A percentile compares a stretch with the other conserved stretches of the same genome.
Conservation (phyloP, 2,797 vertebrate species). For the Enteromius viviparus region DNA sequence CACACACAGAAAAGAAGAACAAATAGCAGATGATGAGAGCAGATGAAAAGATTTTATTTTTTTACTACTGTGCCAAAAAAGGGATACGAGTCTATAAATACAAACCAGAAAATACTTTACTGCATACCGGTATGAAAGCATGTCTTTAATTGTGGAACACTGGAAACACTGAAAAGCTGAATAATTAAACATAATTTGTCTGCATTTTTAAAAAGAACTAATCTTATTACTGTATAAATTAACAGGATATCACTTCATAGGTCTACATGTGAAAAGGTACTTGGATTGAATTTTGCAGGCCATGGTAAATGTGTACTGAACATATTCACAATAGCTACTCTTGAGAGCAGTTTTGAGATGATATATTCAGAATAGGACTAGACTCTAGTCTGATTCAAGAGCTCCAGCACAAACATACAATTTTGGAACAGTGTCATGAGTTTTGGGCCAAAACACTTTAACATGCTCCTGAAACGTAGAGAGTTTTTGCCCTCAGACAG, state of each 20-base stretch:
- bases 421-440: not conserved
- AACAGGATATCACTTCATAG: not conserved
- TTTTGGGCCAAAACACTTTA: not conserved
- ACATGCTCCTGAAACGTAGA: not conserved
- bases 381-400: not conserved
- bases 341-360: not conserved
- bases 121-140: not conserved
- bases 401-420: no score
- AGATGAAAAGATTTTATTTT: not conserved
- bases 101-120: not conserved
- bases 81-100: not conserved
- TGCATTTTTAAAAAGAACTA: not conserved
- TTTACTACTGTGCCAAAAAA: not conserved
- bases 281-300: not conserved
- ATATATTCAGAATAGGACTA: not conserved
- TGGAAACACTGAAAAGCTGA: not conserved
- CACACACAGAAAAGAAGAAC: slow-evolving; percentile 41
- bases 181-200: not conserved
- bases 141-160: not conserved
- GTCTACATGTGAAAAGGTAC: not conserved
- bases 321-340: not conserved
- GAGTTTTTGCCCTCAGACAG: not conserved
- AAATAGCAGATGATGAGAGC: not conserved
- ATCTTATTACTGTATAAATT: not conserved
- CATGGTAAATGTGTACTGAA: not conserved